Conservation (phyloP, 2,888 invertebrate genomes). For the Papilio demoleus region DNA sequence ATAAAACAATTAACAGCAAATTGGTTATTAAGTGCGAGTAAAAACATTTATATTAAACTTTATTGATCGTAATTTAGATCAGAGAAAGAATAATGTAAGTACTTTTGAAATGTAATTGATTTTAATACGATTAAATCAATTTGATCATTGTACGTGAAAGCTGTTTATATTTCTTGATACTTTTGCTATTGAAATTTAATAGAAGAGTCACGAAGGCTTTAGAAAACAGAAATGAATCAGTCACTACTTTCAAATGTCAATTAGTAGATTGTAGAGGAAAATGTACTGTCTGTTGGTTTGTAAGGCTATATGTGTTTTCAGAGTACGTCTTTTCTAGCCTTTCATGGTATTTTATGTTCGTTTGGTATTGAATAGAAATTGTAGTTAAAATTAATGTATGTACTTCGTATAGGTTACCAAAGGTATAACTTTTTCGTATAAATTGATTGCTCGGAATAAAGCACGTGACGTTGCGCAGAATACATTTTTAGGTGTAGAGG, state of each 20-base stretch:
- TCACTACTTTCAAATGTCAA: conserved; percentile 29
- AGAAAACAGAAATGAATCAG: conserved; percentile 4
- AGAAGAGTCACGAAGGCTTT: conserved; percentile 22
- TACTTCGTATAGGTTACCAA: no score
- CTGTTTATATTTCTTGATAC: conserved; percentile 8
- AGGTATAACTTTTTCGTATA: no score
- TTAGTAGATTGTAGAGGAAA: conserved; percentile 6
- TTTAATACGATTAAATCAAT: conserved; percentile 15
- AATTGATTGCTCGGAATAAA: no score
- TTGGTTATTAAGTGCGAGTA: conserved; percentile 27
- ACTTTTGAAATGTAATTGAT: conserved; percentile 22
- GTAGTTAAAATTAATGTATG: neutral
- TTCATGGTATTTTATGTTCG: conserved; percentile 1
- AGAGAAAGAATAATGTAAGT: conserved; percentile 16
- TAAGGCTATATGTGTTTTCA: neutral
- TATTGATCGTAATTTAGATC: neutral
- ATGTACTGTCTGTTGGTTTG: conserved; percentile 1
- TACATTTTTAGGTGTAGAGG: no score
- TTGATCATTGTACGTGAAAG: conserved; percentile 17
- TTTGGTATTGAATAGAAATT: neutral
- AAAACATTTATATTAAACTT: conserved; percentile 24
- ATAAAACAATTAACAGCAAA: conserved; percentile 22
- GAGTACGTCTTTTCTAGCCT: neutral
- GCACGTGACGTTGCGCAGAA: no score
- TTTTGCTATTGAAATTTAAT: conserved; percentile 27